Base-by-base conservation (phyloP, 2,888 invertebrate species). In the Lepidochitona cinerea region DNA sequence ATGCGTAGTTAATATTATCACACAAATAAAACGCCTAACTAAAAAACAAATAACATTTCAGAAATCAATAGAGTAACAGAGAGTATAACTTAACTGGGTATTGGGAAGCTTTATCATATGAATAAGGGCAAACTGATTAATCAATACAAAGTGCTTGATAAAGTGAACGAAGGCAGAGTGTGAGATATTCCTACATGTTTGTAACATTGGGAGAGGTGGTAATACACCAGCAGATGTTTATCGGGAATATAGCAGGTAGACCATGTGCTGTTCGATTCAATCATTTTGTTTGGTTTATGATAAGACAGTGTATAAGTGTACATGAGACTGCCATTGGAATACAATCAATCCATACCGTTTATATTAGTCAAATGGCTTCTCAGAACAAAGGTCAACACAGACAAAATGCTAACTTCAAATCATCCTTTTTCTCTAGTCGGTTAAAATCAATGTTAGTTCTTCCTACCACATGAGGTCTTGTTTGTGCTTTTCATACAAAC, bases 271-370 rank as follows among this genome's bases (percentile, higher is more conserved):
- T 59, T 23, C 14, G 23, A 29, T 59, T 59, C 59, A 59, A 59
- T 59, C 23, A 59, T 59, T 59, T 29, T 59, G 59, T 59, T 59
- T 59, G 59, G 26, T 29, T 59, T 59, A 59, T 59, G 59, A 59
- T 59, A 59, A 59, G 29, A 14, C 59, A 23, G 29, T 18, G 29
- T 29, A 59, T 59, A 29, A 59, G 29, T 29, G 59, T 59, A 59
- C 29, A 59, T 59, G 29, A 23, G 49, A 49, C 49, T n/a, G 49
- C 49, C 7, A 49, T 49, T 5, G 49, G 49, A 49, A 49, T 49
- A 49, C 49, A 49, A 49, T 49, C 18, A n/a, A 49, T 18, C 9
- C 49, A 49, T 23, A 49, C 49, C 18, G n/a, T n/a, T 23, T 49
- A 49, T 49, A 49, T 49, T 49, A 49, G 49, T 49, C 49, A n/a